These are phyloP conservation scores for Pteruthius melanotis DNA, from an alignment of 2,113 vertebrate genomes.

Conservation along the genomic window DNA sequence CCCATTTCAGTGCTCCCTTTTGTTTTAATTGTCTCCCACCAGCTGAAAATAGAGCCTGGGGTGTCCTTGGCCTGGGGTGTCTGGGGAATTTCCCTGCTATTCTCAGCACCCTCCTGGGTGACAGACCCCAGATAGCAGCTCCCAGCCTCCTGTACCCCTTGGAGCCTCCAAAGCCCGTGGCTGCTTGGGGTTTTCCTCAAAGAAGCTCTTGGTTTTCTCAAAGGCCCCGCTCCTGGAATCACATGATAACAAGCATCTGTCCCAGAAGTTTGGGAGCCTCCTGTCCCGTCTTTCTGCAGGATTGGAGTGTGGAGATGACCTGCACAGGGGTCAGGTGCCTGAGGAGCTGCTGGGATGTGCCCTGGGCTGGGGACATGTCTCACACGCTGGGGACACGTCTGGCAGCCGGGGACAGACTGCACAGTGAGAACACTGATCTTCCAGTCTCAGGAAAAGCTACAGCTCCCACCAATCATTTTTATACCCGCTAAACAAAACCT, in stretches of 20 bases:
- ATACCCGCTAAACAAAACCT: slow-evolving; percentile 57
- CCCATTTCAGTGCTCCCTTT: neutral
- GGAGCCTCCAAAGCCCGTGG: neutral
- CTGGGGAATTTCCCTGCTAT: neutral
- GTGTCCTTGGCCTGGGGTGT: no score
- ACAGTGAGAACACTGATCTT: slow-evolving; percentile 6
- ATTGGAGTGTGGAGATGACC: neutral
- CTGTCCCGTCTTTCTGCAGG: neutral
- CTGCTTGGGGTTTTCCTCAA: neutral
- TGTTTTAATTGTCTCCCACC: neutral
- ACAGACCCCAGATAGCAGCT: fast-evolving
- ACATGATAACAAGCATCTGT: fast-evolving
- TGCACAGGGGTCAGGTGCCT: neutral
- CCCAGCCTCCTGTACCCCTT: neutral
- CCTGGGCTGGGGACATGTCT: neutral
- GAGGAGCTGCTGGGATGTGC: fast-evolving
- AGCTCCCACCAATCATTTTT: slow-evolving; percentile 65
- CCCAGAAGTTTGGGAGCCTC: neutral
- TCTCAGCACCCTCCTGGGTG: neutral
- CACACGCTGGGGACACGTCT: neutral
- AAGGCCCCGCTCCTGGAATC: neutral
- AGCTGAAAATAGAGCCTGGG: fast-evolving
- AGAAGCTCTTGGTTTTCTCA: neutral
- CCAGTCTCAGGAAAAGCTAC: slow-evolving; percentile 23
- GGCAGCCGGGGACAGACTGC: neutral